phyloP scores from a whole-genome alignment of 2,888 invertebrate genomes.

The Leptinotarsa tumamoca region DNA sequence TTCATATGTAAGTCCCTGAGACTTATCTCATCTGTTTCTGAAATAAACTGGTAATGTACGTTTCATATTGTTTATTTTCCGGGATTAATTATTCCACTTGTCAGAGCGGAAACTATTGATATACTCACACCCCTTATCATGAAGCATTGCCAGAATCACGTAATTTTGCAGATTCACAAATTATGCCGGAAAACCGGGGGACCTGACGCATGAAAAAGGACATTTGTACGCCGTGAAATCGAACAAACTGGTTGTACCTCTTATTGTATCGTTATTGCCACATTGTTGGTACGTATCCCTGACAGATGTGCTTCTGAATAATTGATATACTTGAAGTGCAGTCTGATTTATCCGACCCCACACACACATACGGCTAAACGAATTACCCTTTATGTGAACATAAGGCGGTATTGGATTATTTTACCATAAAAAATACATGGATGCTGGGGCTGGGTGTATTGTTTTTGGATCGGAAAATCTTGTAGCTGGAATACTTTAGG shows the following conservation, averaged over 20 bases:
- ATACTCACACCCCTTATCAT: conserved; percentile 31
- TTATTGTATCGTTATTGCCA: conserved; percentile 54
- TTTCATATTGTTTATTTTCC: not conserved
- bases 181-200: conserved; percentile 54
- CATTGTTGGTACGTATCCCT: conserved; percentile 58
- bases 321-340: conserved; percentile 63
- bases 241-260: conserved; percentile 54
- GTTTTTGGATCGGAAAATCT: conserved; percentile 11
- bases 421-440: conserved; percentile 42
- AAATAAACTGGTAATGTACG: not conserved
- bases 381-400: conserved; percentile 51
- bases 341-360: conserved; percentile 61
- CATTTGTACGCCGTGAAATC: conserved; percentile 49
- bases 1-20: too few relatives aligned
- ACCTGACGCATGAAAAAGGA: conserved; percentile 45
- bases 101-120: conserved; percentile 29
- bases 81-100: conserved; percentile 23
- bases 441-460: conserved; percentile 8
- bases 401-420: conserved; percentile 49
- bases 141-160: conserved; percentile 37
- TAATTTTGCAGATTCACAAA: conserved; percentile 60
- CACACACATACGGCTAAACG: conserved; percentile 45
- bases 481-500: conserved; percentile 14
- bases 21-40: too few relatives aligned
- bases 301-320: conserved; percentile 65